Evolutionary conservation across 1,140 invertebrate genomes (phyloP).

Genomic region (Heterodera carotae): DNA sequence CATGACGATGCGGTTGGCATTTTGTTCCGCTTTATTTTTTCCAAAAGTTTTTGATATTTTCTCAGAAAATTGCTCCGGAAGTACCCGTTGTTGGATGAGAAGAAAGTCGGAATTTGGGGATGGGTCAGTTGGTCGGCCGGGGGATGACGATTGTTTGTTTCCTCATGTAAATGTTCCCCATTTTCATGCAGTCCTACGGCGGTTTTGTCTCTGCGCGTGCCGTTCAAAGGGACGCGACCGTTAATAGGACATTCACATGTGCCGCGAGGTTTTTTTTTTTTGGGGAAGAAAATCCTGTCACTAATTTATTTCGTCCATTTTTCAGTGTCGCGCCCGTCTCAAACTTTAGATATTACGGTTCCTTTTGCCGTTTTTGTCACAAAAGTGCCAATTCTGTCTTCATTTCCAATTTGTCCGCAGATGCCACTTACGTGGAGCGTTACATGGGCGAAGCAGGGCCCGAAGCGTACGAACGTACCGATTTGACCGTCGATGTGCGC

Average conservation of each 20-base stretch:
- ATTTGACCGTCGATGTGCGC: slow-evolving; percentile 47
- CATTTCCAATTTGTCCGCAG: slow-evolving; percentile 37
- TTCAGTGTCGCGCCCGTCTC: slow-evolving; percentile 59
- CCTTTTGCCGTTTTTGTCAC: slow-evolving; percentile 16
- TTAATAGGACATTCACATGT: slow-evolving; percentile 56
- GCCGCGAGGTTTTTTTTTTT: slow-evolving; percentile 36
- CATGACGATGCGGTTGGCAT: slow-evolving; percentile 44
- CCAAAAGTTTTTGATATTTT: slow-evolving; percentile 21
- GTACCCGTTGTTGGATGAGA: slow-evolving; percentile 49
- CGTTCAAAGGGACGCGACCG: slow-evolving; percentile 47
- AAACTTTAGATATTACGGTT: slow-evolving; percentile 63
- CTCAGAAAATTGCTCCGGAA: slow-evolving; percentile 49
- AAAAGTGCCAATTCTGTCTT: slow-evolving; percentile 3
- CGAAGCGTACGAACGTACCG: slow-evolving; percentile 53
- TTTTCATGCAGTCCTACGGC: slow-evolving; percentile 54
- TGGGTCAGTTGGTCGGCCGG: slow-evolving; percentile 47
- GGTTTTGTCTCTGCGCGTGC: slow-evolving; percentile 58
- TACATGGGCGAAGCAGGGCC: slow-evolving; percentile 60
- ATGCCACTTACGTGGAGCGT: slow-evolving; percentile 63
- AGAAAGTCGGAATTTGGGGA: slow-evolving; percentile 59
- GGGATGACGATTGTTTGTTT: neutral
- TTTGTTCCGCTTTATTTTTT: neutral
- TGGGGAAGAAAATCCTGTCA: neutral
- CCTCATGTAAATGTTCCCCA: slow-evolving; percentile 1
- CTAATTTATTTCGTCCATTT: neutral